A percentile compares a stretch with the other conserved stretches of the same genome.
These are phyloP conservation scores for Mesorhabditis belari DNA, from an alignment of 2,888 invertebrate genomes.

Conservation along the genomic window DNA sequence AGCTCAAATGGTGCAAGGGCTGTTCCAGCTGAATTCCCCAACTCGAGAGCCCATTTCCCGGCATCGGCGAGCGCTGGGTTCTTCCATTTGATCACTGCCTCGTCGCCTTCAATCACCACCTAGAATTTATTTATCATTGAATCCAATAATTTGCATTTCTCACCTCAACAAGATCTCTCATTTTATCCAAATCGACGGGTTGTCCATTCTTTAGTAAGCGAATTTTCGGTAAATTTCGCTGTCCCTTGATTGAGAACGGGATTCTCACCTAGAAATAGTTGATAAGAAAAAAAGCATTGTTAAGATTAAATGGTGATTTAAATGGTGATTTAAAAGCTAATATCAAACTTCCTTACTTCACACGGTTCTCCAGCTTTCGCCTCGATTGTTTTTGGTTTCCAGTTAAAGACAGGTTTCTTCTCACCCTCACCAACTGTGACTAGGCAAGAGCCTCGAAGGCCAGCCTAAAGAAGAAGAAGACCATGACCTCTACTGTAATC, in stretches of 20 bases:
- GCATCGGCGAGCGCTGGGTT: slow-evolving; percentile 70
- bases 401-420: slow-evolving; percentile 80
- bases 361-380: slow-evolving; percentile 85
- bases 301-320: too few species aligned
- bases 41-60: slow-evolving; percentile 84
- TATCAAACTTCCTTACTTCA: slow-evolving; percentile 76
- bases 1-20: slow-evolving; percentile 58
- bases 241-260: slow-evolving; percentile 46
- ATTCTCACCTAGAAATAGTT: slow-evolving; percentile 53
- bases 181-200: slow-evolving; percentile 60
- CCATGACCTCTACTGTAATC: background rate
- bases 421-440: slow-evolving; percentile 63
- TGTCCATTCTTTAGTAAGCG: slow-evolving; percentile 86
- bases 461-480: slow-evolving; percentile 44
- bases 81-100: slow-evolving; percentile 80
- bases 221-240: slow-evolving; percentile 62
- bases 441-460: slow-evolving; percentile 45
- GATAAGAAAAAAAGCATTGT: slow-evolving; percentile 50
- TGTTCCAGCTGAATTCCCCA: slow-evolving; percentile 81
- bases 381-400: slow-evolving; percentile 75
- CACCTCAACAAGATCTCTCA: slow-evolving; percentile 57
- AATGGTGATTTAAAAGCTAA: too few species aligned
- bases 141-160: too few species aligned
- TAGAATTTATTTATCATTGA: too few species aligned
- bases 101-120: slow-evolving; percentile 83